Base-by-base conservation (phyloP, 1,140 invertebrate genomes). In the Zaprionus camerounensis region DNA sequence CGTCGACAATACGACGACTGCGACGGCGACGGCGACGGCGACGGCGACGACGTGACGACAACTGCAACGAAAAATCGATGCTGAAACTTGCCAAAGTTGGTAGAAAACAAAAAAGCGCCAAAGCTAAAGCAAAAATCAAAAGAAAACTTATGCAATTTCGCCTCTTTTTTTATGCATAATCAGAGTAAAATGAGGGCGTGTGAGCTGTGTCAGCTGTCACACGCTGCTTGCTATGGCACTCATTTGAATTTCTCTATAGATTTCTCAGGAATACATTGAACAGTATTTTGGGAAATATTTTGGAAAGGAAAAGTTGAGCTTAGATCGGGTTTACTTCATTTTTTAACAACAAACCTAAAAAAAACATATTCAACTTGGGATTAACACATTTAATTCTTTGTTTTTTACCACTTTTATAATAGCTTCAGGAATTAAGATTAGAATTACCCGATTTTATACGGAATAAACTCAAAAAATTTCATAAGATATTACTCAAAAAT, bases 41-140 rank as follows among this genome's bases (percentile, higher is more conserved):
- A 51, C 17, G 20, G 11, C 46, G 20, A 51, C 20, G 46, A 69
- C 59, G 72, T 63, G 67, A 57, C 73, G 61, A 71, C 73, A 76
- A 76, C 61, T 76, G 73, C 73, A 71, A 28, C 49, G 69, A 76
- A 76, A 76, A 76, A 76, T 76, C 73, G 69, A 76, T 76, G 69
- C 59, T 56, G 38, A 31, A 69, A 74, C 22, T 41, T 38, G 38
- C 26, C 12, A 71, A 63, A 59, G 58, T 74, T 74, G 66, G 58
- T 24, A 66, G 17, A 31, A 22, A 31, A 36, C 6, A 28, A 31
- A 34, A 34, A 61, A 58, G 24, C 28, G 26, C 34, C 62, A 41
- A 22, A 15, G 11, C 12, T 26, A 46, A 26, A 11, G 13, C 2
- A 51, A 70, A 41, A 31, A 31, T 7, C 13, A 44, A 46, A n/a